phyloP scores from a whole-genome alignment of 2,797 vertebrate species.

The Trematocara caparti region DNA sequence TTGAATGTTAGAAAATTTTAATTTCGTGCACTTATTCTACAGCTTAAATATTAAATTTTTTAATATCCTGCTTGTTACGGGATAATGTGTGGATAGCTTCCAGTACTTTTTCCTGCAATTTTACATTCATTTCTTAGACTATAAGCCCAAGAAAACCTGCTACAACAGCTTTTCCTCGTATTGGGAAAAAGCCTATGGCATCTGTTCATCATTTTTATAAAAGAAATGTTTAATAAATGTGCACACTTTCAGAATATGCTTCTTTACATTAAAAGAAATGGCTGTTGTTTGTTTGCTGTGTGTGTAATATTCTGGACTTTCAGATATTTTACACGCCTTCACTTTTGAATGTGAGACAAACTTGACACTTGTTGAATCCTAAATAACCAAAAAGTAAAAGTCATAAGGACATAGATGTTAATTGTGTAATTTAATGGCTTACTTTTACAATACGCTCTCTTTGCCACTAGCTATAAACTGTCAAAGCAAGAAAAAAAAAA shows the following conservation, averaged over 20 bases:
- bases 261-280: neutral
- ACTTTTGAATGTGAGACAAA: neutral
- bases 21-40: neutral
- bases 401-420: neutral
- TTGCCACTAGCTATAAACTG: neutral
- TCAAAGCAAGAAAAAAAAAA: neutral
- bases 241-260: neutral
- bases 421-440: neutral
- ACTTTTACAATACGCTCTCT: neutral
- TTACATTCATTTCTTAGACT: neutral
- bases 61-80: neutral
- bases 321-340: neutral
- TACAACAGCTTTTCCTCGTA: neutral
- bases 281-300: neutral
- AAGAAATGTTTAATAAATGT: neutral
- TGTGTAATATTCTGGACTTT: neutral
- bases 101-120: neutral
- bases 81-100: neutral
- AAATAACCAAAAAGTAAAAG: neutral
- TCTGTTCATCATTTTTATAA: neutral
- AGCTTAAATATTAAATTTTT: neutral
- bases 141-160: neutral
- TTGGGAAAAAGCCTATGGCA: neutral
- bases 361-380: neutral
- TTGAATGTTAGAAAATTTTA: neutral